Percentiles rank a stretch among this genome's conserved stretches.
Evolutionary conservation across 2,888 invertebrate genomes (phyloP).

Genomic region (Caenorhabditis sp.): DNA sequence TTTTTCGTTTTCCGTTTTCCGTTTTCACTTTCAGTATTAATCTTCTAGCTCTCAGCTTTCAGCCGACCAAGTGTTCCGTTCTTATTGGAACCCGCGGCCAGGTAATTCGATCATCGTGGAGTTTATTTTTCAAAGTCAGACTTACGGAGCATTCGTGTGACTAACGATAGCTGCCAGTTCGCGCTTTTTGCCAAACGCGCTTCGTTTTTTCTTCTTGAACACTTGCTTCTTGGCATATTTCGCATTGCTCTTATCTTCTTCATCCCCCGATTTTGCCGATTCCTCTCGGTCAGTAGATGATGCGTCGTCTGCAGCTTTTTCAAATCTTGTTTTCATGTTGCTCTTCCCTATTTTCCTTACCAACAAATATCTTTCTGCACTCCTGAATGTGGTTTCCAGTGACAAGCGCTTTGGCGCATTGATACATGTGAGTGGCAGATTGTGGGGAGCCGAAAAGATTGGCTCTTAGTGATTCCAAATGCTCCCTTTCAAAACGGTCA

Average conservation of each 20-base stretch:
- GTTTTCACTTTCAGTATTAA: neutral
- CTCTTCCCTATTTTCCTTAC: constrained; percentile 38
- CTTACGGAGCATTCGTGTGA: constrained; percentile 55
- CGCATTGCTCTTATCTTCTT: constrained; percentile 53
- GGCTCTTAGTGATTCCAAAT: constrained; percentile 62
- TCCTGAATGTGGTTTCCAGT: constrained; percentile 69
- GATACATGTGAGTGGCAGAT: constrained; percentile 71
- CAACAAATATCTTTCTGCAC: constrained; percentile 68
- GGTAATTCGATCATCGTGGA: neutral
- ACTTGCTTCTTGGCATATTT: constrained; percentile 66
- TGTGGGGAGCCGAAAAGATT: constrained; percentile 68
- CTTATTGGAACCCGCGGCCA: neutral
- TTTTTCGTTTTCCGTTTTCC: too few species aligned
- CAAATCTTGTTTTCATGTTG: neutral
- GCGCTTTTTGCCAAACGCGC: constrained; percentile 70
- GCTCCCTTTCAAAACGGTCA: constrained; percentile 72
- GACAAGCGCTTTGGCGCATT: constrained; percentile 68
- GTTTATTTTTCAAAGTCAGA: constrained; percentile 6
- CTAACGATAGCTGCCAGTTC: constrained; percentile 65
- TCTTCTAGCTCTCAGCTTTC: too few species aligned
- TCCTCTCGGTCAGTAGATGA: constrained; percentile 61
- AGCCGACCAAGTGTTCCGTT: neutral
- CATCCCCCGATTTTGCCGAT: constrained; percentile 66
- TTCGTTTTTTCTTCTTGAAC: constrained; percentile 71
- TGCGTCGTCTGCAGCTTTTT: constrained; percentile 59